Evolutionary conservation across 2,797 vertebrate genomes (phyloP).

Genomic region (Toxotes lorentzi): DNA sequence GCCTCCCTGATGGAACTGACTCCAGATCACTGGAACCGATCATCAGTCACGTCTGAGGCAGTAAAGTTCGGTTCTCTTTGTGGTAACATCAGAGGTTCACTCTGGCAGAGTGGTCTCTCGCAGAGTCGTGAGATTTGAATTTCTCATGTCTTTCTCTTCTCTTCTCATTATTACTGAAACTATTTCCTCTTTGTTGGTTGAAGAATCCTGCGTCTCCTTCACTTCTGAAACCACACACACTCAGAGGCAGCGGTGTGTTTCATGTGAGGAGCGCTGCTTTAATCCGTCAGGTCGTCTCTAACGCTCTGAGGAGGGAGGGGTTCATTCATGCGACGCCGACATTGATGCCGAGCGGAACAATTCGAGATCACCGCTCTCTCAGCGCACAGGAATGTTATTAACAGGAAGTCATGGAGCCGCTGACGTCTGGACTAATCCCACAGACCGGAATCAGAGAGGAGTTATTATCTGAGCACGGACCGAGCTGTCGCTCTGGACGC

Average conservation of each 20-base stretch:
- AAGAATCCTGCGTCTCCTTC: background rate
- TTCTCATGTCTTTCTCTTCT: too few species aligned
- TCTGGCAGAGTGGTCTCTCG: too few species aligned
- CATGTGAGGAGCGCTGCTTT: constrained; percentile 46
- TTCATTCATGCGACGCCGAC: constrained; percentile 56
- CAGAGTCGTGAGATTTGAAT: too few species aligned
- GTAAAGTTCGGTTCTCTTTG: too few species aligned
- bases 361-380: constrained; percentile 51
- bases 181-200: background rate
- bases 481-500: too few species aligned
- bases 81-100: too few species aligned
- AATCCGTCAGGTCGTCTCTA: constrained; percentile 53
- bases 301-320: constrained; percentile 47
- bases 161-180: too few species aligned
- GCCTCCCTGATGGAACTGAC: too few species aligned
- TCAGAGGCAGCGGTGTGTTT: constrained; percentile 5
- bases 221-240: background rate
- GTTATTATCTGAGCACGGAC: constrained; percentile 32
- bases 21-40: too few species aligned
- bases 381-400: constrained; percentile 53
- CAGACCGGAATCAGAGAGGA: constrained; percentile 13
- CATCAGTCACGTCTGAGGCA: too few species aligned
- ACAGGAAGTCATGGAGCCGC: constrained; percentile 39
- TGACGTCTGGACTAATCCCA: constrained; percentile 53
- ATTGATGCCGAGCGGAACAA: constrained; percentile 60